Evolutionary conservation across 2,113 vertebrate species (phyloP), one percentile per base, ranked within the genome.

Genomic region (Heterocephalus glaber): DNA sequence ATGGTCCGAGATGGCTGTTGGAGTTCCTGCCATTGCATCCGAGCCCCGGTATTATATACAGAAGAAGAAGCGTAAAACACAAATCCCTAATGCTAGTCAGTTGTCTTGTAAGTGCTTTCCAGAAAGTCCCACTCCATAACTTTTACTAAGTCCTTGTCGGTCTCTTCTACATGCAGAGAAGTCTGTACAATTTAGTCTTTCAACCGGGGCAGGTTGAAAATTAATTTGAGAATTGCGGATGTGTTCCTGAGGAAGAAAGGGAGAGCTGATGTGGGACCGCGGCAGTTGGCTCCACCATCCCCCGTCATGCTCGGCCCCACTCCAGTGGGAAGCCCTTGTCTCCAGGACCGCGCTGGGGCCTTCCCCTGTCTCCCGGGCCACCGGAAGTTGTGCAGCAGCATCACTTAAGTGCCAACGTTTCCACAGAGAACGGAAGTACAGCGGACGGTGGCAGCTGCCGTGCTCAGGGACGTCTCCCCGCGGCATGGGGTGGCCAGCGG

Each of bases 51-150:
- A 35, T 35, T 77, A 65, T 35, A 5, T 16, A 86, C 8, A 93
- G 38, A 10, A 49, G 38, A 10, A 54, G 17, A 63, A 76, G 28
- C 5, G 12, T 20, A 19, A 61, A 84, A 56, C 35, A 44, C 28
- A 72, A 7, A 54, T 16, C 54, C 33, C 52, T 70, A 8, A 77
- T 47, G 28, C 44, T 84, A 56, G 2, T 68, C 6, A 82, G 44
- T 58, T 70, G 30, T 83, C 26, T 91, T 87, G 58, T 16, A 90
- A 70, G 54, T 44, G 14, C 56, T 86, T 93, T 84, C 30, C 33
- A 86, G 63, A 14, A 86, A 80, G 52, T 35, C 24, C 20, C 6
- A 63, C 24, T 33, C 54, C 35, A 10, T 70, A 41, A 61, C 58
- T 52, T 95, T 61, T 61, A 58, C 60, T 93, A 77, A 41, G 14